phyloP scores from a whole-genome alignment of 2,113 vertebrate genomes.

The Sclerurus mexicanus region DNA sequence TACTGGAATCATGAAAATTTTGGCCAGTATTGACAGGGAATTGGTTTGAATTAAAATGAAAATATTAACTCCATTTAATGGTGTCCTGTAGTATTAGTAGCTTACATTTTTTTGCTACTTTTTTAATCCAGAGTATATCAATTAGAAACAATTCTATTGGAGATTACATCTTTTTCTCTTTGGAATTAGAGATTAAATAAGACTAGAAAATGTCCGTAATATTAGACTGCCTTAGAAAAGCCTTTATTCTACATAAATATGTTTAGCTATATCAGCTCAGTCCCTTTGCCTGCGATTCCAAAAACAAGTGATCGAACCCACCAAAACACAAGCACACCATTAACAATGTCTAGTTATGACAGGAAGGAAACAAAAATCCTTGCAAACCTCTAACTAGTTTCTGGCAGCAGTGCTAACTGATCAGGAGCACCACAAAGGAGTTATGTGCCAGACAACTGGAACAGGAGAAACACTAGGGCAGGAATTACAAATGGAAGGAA shows the following conservation, averaged over 20 bases:
- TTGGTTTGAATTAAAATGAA: not conserved
- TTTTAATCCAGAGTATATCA: not conserved
- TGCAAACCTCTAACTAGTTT: not conserved
- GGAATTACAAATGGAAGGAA: conserved; percentile 60
- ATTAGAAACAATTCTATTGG: not conserved
- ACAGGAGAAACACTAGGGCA: conserved; percentile 57
- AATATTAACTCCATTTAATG: not conserved
- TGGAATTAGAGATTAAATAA: not conserved
- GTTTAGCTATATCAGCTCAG: not conserved
- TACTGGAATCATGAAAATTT: not conserved
- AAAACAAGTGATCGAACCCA: not conserved
- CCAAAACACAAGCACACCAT: not conserved
- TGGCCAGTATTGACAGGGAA: not conserved
- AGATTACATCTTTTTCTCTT: not conserved
- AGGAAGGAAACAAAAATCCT: not conserved
- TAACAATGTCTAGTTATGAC: not conserved
- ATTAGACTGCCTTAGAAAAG: not conserved
- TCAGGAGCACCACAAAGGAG: conserved; percentile 40
- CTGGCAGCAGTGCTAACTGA: not conserved
- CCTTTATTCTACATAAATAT: not conserved
- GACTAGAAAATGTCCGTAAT: not conserved
- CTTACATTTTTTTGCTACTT: not conserved
- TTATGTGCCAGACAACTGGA: conserved; percentile 26
- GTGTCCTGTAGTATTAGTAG: not conserved
- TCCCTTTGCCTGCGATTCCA: not conserved